phyloP scores from a whole-genome alignment of 2,888 invertebrate species.

The Linnaemya tessellans region DNA sequence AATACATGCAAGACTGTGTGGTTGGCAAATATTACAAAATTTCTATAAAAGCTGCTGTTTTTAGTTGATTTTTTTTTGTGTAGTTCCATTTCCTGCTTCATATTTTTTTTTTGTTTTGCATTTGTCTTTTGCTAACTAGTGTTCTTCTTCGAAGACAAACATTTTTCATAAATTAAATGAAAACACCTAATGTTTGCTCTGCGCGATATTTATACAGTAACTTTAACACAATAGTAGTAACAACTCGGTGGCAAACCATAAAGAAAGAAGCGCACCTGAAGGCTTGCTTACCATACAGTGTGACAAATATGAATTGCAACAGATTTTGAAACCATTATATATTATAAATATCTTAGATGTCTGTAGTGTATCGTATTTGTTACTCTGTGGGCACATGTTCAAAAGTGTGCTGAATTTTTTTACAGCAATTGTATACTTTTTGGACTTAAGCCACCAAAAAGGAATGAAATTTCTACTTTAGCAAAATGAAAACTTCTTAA shows the following conservation, averaged over 20 bases:
- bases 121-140: slow-evolving; percentile 46
- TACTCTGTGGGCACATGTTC: background rate
- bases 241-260: slow-evolving; percentile 16
- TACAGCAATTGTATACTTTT: background rate
- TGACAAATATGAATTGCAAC: background rate
- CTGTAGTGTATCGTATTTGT: background rate
- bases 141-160: slow-evolving; percentile 76
- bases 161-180: slow-evolving; percentile 82
- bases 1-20: background rate
- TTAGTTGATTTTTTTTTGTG: background rate
- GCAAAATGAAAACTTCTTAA: slow-evolving; percentile 21
- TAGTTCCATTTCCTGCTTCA: slow-evolving; percentile 40
- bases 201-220: slow-evolving; percentile 71
- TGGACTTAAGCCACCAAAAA: background rate
- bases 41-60: slow-evolving; percentile 19
- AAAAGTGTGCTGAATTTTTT: background rate
- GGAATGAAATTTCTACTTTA: background rate
- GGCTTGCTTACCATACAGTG: background rate
- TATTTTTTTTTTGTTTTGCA: background rate
- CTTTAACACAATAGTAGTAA: slow-evolving; percentile 31
- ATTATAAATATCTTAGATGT: background rate
- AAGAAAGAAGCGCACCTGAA: background rate
- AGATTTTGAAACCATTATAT: background rate
- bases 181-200: slow-evolving; percentile 79
- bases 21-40: background rate